Evolutionary conservation across 2,888 invertebrate species (phyloP).

Genomic region (Augiades crinisus): DNA sequence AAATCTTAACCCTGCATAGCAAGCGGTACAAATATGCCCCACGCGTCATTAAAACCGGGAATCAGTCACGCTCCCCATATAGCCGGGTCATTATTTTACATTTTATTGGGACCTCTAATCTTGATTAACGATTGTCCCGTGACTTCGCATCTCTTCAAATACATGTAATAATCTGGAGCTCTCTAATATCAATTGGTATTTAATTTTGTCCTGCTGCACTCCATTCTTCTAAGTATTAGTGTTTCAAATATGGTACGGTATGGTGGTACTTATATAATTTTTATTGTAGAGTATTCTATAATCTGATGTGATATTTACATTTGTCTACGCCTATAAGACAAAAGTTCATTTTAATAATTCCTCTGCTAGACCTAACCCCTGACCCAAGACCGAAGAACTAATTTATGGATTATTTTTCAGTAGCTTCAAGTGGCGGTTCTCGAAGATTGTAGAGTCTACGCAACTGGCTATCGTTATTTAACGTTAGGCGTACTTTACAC

Average conservation of each 20-base stretch:
- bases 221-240: neutral
- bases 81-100: conserved; percentile 50
- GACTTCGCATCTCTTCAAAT: conserved; percentile 52
- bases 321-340: too few species aligned
- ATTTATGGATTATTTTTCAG: too few species aligned
- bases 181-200: conserved; percentile 33
- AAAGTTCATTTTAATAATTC: too few species aligned
- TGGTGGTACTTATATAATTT: too few species aligned
- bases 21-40: conserved; percentile 29
- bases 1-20: conserved; percentile 27
- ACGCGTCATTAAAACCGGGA: conserved; percentile 50
- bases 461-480: too few species aligned
- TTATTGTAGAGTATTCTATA: too few species aligned
- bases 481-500: too few species aligned
- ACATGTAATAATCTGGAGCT: conserved; percentile 15
- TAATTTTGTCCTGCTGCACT: conserved; percentile 13
- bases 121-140: conserved; percentile 63
- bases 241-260: neutral
- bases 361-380: too few species aligned
- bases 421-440: too few species aligned
- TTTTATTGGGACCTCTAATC: conserved; percentile 60
- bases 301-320: too few species aligned
- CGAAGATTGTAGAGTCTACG: too few species aligned
- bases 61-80: conserved; percentile 71
- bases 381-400: too few species aligned